These are phyloP conservation scores for Paragorgia papillata DNA, from an alignment of 92 coral and sea anemone genomes.

Conservation along the genomic window DNA sequence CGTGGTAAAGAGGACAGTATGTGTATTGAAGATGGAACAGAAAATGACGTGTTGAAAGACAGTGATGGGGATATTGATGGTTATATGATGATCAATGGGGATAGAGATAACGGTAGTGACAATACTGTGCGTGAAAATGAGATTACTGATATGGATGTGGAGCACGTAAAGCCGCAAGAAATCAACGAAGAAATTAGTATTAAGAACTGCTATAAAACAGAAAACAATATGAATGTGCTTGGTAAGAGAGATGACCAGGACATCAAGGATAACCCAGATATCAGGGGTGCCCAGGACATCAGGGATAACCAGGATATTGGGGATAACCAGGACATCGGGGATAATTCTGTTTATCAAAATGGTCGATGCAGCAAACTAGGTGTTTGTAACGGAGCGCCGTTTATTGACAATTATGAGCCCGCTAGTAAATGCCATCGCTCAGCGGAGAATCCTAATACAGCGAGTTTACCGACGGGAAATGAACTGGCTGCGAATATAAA, in stretches of 20 bases:
- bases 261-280: neutral
- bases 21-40: neutral
- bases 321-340: too few relatives aligned
- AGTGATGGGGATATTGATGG: neutral
- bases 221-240: neutral
- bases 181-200: neutral
- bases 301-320: neutral
- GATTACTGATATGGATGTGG: neutral
- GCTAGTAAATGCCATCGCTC: neutral
- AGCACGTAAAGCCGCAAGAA: neutral
- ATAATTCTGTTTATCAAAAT: neutral
- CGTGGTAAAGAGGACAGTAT: neutral
- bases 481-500: neutral
- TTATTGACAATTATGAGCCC: neutral
- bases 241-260: neutral
- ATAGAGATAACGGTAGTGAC: neutral
- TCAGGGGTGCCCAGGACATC: neutral
- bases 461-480: neutral
- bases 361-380: neutral
- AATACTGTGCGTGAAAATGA: neutral
- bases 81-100: neutral
- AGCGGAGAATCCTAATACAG: neutral
- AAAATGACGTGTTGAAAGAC: neutral
- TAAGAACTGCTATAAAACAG: neutral
- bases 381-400: neutral